Percentiles rank a stretch among this genome's conserved stretches.
These are phyloP conservation scores for Opisthocomus hoazin DNA, from an alignment of 2,113 vertebrate genomes.

Conservation along the genomic window DNA sequence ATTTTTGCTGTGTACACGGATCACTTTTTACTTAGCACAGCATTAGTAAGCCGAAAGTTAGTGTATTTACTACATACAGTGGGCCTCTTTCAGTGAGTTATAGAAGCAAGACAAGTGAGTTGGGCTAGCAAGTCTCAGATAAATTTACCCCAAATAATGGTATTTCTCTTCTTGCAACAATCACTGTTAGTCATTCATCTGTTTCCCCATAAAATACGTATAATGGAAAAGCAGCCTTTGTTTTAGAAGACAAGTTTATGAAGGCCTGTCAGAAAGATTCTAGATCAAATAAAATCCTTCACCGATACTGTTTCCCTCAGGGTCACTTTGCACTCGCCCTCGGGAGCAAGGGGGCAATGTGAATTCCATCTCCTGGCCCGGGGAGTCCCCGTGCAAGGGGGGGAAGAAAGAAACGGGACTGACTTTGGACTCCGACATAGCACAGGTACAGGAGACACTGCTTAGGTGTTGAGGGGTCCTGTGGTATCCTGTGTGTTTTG, in stretches of 20 bases:
- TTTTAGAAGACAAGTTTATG: background rate
- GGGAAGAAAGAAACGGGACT: background rate
- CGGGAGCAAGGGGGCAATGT: background rate
- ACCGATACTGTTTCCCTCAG: background rate
- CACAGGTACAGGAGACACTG: background rate
- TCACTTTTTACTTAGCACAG: background rate
- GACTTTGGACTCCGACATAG: background rate
- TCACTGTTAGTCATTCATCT: background rate
- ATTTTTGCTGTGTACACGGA: background rate
- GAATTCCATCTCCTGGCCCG: background rate
- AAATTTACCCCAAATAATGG: background rate
- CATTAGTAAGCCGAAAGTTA: background rate
- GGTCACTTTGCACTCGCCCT: background rate
- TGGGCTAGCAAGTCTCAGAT: background rate
- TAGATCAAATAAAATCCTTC: background rate
- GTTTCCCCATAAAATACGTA: background rate
- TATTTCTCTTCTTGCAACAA: background rate
- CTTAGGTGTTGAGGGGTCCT: background rate
- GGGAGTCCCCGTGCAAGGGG: rapidly evolving
- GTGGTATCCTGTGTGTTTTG: background rate
- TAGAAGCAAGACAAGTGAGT: background rate
- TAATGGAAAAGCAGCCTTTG: background rate
- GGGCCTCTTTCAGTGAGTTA: background rate
- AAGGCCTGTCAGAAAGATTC: background rate
- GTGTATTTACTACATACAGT: background rate